phyloP scores from a whole-genome alignment of 2,113 vertebrate genomes.

The Xiphophorus couchianus region DNA sequence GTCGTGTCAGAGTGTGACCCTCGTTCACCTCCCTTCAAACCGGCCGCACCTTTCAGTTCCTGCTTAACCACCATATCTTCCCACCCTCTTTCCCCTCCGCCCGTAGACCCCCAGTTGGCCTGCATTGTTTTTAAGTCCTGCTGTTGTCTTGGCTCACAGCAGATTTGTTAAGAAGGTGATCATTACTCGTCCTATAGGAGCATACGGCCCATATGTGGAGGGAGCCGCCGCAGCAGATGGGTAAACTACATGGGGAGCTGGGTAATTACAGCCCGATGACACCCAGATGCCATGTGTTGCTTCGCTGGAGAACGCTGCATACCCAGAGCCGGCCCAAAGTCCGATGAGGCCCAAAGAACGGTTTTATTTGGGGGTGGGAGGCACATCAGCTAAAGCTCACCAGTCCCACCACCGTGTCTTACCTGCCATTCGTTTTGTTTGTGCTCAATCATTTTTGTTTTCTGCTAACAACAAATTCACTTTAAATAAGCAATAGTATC shows the following conservation, averaged over 20 bases:
- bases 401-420: neutral
- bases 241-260: constrained; percentile 32
- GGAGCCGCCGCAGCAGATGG: constrained; percentile 65
- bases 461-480: too few relatives aligned
- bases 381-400: too few relatives aligned
- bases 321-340: neutral
- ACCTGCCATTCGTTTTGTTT: neutral
- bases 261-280: constrained; percentile 55
- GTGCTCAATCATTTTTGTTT: too few relatives aligned
- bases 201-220: constrained; percentile 61
- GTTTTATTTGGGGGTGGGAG: neutral
- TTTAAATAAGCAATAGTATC: too few relatives aligned
- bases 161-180: constrained; percentile 72
- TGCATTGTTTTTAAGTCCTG: constrained; percentile 55
- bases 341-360: neutral
- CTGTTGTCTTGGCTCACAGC: constrained; percentile 41
- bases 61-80: constrained; percentile 52
- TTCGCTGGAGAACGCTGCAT: constrained; percentile 22
- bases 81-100: constrained; percentile 18
- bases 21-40: constrained; percentile 37
- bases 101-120: constrained; percentile 2
- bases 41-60: constrained; percentile 40
- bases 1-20: constrained; percentile 1
- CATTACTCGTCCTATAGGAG: constrained; percentile 70
- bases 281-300: constrained; percentile 28